A percentile compares a stretch with the other conserved stretches of the same genome.
Conservation (phyloP, 1,140 invertebrate species). For the Bombus sibiricus region DNA sequence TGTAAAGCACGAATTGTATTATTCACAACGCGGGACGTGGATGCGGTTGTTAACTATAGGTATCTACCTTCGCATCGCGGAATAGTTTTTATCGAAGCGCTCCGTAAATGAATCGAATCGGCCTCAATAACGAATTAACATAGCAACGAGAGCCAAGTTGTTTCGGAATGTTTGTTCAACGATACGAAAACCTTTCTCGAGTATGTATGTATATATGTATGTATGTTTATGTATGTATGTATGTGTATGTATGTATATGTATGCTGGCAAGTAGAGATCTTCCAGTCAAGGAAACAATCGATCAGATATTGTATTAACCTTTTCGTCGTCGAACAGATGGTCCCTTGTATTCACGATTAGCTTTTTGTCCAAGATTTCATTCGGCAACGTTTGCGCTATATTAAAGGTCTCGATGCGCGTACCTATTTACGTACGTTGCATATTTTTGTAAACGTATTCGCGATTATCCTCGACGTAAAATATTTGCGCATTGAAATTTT, state of each 20-base stretch:
- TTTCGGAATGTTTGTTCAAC: neutral
- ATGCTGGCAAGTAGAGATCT: neutral
- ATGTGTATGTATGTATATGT: neutral
- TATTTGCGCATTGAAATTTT: neutral
- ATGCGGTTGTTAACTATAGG: neutral
- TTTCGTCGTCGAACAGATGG: neutral
- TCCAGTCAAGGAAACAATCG: neutral
- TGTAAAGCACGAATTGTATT: conserved; percentile 34
- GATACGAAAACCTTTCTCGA: neutral
- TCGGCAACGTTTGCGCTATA: neutral
- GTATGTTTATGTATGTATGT: neutral
- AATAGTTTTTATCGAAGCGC: neutral
- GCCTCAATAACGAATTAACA: conserved; percentile 6
- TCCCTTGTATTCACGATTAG: neutral
- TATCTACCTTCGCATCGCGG: neutral
- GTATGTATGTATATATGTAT: neutral
- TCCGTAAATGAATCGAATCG: neutral
- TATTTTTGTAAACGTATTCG: neutral
- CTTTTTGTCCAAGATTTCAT: neutral
- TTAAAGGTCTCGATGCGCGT: neutral
- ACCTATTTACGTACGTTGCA: neutral
- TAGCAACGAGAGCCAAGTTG: neutral
- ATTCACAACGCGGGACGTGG: conserved; percentile 1
- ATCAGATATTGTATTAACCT: neutral
- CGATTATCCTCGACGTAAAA: neutral